These are phyloP conservation scores for Melipona beecheii DNA, from an alignment of 2,888 invertebrate genomes.

Conservation along the genomic window DNA sequence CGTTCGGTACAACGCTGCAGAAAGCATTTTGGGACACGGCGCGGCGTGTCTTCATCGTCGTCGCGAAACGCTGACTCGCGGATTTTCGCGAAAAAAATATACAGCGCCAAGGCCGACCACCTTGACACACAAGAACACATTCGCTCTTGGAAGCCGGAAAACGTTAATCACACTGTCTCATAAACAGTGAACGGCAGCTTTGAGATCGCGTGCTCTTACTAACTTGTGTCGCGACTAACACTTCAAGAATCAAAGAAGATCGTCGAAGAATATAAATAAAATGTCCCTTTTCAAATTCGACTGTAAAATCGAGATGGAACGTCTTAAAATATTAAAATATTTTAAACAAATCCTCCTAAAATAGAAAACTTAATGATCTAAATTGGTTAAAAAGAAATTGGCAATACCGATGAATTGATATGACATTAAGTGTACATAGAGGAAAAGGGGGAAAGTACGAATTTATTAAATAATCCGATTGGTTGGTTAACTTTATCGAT, in stretches of 20 bases:
- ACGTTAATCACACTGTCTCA: conserved; percentile 53
- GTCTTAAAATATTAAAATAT: too few species aligned
- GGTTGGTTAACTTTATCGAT: neutral
- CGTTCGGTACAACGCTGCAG: conserved; percentile 10
- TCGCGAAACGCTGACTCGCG: conserved; percentile 50
- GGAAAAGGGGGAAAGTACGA: neutral
- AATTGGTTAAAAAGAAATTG: neutral
- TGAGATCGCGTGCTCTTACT: conserved; percentile 27
- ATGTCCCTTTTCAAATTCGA: too few species aligned
- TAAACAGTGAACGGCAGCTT: conserved; percentile 34
- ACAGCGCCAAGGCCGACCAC: conserved; percentile 47
- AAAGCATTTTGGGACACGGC: conserved; percentile 19
- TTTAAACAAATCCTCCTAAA: too few species aligned
- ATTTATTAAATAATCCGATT: conserved; percentile 4
- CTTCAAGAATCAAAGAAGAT: neutral
- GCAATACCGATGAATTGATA: too few species aligned
- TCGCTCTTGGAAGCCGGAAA: conserved; percentile 64
- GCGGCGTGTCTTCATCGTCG: conserved; percentile 15
- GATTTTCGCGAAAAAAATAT: conserved; percentile 32
- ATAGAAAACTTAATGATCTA: neutral
- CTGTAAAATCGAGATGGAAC: too few species aligned
- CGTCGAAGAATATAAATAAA: too few species aligned
- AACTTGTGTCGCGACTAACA: conserved; percentile 22
- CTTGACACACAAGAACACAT: conserved; percentile 62
- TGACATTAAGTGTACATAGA: too few species aligned